Percentiles rank a stretch among this genome's conserved stretches.
phyloP scores from a whole-genome alignment of 2,888 invertebrate species.

The Conistra vaccinii region DNA sequence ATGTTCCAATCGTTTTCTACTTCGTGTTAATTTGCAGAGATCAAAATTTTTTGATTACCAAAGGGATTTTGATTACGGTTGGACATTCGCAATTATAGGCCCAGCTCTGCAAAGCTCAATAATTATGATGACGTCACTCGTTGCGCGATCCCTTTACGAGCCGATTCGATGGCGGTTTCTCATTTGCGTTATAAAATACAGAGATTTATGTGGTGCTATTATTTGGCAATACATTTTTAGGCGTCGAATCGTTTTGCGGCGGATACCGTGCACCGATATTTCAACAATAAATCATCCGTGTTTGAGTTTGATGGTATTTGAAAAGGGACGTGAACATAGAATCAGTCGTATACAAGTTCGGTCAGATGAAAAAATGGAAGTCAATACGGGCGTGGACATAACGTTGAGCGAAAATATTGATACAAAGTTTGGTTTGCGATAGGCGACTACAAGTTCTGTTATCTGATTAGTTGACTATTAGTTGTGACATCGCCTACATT shows the following conservation, averaged over 20 bases:
- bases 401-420: constrained; percentile 55
- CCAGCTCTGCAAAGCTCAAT: constrained; percentile 61
- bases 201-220: constrained; percentile 69
- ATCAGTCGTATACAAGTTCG: constrained; percentile 60
- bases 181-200: constrained; percentile 65
- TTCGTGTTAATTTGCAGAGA: constrained; percentile 62
- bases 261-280: constrained; percentile 70
- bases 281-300: constrained; percentile 78
- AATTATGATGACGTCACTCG: constrained; percentile 71
- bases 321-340: constrained; percentile 73
- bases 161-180: constrained; percentile 64
- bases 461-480: constrained; percentile 67
- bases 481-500: constrained; percentile 64
- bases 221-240: constrained; percentile 69
- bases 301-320: constrained; percentile 75
- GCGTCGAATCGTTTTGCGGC: constrained; percentile 66
- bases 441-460: constrained; percentile 57
- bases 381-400: constrained; percentile 49
- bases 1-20: constrained; percentile 61
- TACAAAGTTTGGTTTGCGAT: constrained; percentile 54
- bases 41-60: constrained; percentile 62
- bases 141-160: constrained; percentile 60
- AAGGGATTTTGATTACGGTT: constrained; percentile 67
- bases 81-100: constrained; percentile 66
- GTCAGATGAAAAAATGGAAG: constrained; percentile 58